Percentiles rank a stretch among this genome's conserved stretches.
Evolutionary conservation across 2,113 vertebrate genomes (phyloP).

Genomic region (Illadopsis cleaveri): DNA sequence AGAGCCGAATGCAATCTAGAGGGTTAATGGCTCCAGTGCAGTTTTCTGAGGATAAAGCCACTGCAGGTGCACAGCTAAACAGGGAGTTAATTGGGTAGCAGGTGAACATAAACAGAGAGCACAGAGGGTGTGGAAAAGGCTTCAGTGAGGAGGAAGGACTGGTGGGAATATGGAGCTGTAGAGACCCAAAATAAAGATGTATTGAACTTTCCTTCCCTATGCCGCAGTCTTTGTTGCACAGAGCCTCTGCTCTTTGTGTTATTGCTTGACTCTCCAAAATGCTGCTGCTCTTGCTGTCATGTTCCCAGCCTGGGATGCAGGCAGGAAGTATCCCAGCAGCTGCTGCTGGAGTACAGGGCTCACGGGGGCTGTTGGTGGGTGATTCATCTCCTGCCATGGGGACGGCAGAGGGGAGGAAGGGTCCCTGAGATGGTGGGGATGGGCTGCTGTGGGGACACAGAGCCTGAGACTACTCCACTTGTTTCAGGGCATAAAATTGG

Average conservation of each 20-base stretch:
- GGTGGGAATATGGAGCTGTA: conserved; percentile 1
- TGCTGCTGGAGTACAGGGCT: neutral
- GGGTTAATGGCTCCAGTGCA: conserved; percentile 67
- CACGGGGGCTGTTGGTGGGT: accelerated
- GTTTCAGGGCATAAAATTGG: neutral
- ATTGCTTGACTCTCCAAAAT: neutral
- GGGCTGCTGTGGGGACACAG: neutral
- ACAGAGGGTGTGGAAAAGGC: conserved; percentile 45
- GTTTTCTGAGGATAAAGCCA: conserved; percentile 63
- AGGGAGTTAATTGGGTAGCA: conserved; percentile 70
- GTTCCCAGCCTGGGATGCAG: neutral
- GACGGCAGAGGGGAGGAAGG: accelerated
- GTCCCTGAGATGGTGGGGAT: accelerated
- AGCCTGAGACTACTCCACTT: neutral
- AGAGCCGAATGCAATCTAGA: conserved; percentile 46
- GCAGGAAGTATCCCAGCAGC: neutral
- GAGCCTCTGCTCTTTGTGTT: neutral
- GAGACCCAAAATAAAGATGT: conserved; percentile 11
- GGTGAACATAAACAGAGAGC: conserved; percentile 68
- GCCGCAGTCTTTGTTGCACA: neutral
- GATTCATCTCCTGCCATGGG: accelerated
- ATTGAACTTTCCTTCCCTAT: conserved; percentile 21
- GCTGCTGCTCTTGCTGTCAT: neutral
- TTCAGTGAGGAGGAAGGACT: conserved; percentile 38
- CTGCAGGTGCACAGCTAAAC: conserved; percentile 59